These are phyloP conservation scores for Microplitis demolitor DNA, from an alignment of 1,140 invertebrate species.

Conservation along the genomic window DNA sequence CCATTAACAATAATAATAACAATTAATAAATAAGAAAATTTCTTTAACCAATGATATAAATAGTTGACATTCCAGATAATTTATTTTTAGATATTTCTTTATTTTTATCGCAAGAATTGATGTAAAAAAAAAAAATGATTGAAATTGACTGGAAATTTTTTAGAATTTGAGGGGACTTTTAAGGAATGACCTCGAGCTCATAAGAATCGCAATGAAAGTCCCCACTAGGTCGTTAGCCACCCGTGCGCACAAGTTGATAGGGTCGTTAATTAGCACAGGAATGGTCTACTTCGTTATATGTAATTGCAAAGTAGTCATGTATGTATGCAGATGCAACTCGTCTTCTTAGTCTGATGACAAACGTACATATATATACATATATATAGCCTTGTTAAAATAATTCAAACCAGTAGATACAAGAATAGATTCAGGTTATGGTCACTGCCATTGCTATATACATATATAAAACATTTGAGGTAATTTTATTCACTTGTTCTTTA, in stretches of 20 bases:
- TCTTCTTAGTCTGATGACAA: neutral
- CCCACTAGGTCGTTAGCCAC: slow-evolving; percentile 20
- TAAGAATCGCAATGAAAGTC: neutral
- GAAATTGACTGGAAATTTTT: neutral
- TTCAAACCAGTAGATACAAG: neutral
- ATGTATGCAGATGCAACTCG: neutral
- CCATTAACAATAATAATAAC: no score
- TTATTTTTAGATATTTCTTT: no score
- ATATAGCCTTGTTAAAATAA: slow-evolving; percentile 2
- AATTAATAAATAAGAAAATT: no score
- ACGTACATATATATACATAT: neutral
- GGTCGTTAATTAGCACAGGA: slow-evolving; percentile 42
- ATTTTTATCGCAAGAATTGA: neutral
- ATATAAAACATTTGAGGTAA: neutral
- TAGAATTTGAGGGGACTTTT: slow-evolving; percentile 8
- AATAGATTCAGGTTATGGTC: slow-evolving; percentile 23
- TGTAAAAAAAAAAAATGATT: neutral
- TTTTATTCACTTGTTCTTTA: neutral
- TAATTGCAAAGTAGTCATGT: slow-evolving; percentile 36
- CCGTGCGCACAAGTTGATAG: slow-evolving; percentile 25
- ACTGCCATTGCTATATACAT: slow-evolving; percentile 7
- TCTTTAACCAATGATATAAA: no score
- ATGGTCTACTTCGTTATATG: slow-evolving; percentile 40
- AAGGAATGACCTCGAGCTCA: neutral
- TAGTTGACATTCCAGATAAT: no score